Evolutionary conservation across 2,888 invertebrate species (phyloP), one percentile per base, ranked within the genome.

Genomic region (Miltochrista miniata): DNA sequence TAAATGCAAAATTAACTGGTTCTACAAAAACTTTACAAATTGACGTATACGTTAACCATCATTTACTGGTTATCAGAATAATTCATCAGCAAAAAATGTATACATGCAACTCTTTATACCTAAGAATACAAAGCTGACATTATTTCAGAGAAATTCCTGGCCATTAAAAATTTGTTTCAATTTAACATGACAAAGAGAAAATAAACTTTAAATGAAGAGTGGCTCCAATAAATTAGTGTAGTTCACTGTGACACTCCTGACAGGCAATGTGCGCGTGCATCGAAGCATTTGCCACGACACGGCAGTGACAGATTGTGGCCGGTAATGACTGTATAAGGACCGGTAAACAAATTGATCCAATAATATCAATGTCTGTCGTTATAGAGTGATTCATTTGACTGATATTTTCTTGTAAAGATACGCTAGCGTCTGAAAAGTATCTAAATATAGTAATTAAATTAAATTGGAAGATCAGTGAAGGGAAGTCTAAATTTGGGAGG

Each of bases 201-300:
- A 77, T 74, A 74, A 69, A 74, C 64, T 63, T 48, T 15, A 64
- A 68, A 73, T 73, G 74, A 76, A 59, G 63, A 59, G 72, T 75
- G 54, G 63, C 49, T 38, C 45, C 59, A 50, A 74, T 76, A 76
- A 76, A 77, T 76, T 69, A 76, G 67, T 54, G 67, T 66, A 68
- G 72, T 71, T 71, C 60, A 58, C 39, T 61, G 56, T 59, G 63
- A 68, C 59, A 70, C 49, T 52, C 12, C 5, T 12, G 45, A 45
- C 45, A 30, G 44, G 13, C 44, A 43, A 61, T 59, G 50, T 61
- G 73, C 67, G 60, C 61, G 49, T 24, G 69, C 62, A 61, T 53
- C 57, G 61, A 56, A 61, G 58, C 57, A 52, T 45, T 43, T 15
- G 48, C 60, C 50, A 33, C n/a, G n/a, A n/a, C n/a, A 57, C 51